phyloP scores from a whole-genome alignment of 2,888 invertebrate species.

The Trissonchulus sp. region DNA sequence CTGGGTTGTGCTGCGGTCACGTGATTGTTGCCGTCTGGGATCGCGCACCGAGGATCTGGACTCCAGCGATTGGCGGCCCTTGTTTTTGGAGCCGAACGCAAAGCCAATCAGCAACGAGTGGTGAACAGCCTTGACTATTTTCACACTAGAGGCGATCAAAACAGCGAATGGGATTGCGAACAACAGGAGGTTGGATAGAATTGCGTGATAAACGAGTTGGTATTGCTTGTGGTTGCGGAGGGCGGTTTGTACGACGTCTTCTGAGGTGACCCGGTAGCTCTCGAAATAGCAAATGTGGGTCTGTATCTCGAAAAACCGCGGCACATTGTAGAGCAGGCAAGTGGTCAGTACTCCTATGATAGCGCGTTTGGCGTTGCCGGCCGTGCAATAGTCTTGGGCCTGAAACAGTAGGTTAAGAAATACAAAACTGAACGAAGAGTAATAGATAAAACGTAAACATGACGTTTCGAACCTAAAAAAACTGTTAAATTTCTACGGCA shows the following conservation, averaged over 20 bases:
- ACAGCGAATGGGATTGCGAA: constrained; percentile 19
- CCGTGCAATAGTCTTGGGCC: background rate
- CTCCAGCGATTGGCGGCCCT: background rate
- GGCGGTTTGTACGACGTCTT: background rate
- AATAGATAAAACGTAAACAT: background rate
- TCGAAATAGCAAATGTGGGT: background rate
- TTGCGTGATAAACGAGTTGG: constrained; percentile 12
- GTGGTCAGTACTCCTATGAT: background rate
- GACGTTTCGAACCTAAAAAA: background rate
- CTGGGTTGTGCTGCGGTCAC: background rate
- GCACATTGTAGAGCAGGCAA: constrained; percentile 1
- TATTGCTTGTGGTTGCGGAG: background rate
- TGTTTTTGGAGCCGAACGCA: background rate
- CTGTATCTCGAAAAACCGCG: constrained; percentile 19
- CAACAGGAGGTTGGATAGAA: background rate
- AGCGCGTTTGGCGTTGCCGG: background rate
- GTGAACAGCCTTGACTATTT: background rate
- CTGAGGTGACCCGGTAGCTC: background rate
- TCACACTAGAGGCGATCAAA: background rate
- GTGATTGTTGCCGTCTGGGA: background rate
- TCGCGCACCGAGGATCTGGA: background rate
- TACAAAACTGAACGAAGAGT: background rate
- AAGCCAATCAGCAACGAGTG: background rate
- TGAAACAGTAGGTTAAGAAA: too few species aligned
- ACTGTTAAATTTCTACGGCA: too few species aligned